phyloP scores from a whole-genome alignment of 1,140 invertebrate genomes.

The Metopolophium dirhodum region DNA sequence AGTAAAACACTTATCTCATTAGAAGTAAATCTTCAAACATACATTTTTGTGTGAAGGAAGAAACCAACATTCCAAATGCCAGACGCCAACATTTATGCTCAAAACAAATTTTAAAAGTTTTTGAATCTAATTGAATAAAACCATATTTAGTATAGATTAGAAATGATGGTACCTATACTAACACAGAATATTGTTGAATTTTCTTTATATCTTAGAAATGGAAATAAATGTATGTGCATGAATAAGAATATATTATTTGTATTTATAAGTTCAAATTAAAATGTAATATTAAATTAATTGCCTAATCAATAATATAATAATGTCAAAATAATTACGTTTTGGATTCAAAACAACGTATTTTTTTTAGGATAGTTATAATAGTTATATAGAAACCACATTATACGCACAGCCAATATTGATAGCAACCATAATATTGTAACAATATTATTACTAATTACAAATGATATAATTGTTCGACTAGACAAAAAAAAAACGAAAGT shows the following conservation, averaged over 20 bases:
- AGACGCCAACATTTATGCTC: background rate
- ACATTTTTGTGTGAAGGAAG: background rate
- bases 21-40: background rate
- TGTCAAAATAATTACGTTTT: background rate
- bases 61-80: background rate
- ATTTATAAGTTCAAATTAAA: background rate
- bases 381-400: too few relatives aligned
- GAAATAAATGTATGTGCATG: too few relatives aligned
- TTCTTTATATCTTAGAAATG: background rate
- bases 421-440: background rate
- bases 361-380: too few relatives aligned
- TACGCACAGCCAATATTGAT: background rate
- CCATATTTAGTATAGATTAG: background rate
- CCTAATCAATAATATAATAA: background rate
- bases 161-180: background rate
- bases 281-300: background rate
- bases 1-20: constrained; percentile 27
- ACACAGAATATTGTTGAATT: background rate
- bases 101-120: background rate
- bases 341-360: background rate
- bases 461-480: background rate
- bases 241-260: background rate
- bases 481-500: background rate
- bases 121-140: background rate
- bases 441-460: background rate